These are phyloP conservation scores for Elachura formosa DNA, from an alignment of 2,113 vertebrate species.

Conservation along the genomic window DNA sequence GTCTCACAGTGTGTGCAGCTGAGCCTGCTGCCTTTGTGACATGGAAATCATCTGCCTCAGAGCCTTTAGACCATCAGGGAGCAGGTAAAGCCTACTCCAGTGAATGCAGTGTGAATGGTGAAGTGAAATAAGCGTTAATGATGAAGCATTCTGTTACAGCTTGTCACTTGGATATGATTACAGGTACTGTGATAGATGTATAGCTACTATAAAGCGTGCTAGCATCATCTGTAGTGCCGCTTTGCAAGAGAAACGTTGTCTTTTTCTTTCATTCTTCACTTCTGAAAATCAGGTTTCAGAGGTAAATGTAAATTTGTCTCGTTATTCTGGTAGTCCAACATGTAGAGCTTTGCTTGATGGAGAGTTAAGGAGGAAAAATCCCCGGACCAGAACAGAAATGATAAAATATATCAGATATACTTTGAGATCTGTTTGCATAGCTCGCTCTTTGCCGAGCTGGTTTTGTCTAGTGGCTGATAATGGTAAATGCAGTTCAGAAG, in stretches of 20 bases:
- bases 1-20: background rate
- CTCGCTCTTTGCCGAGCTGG: background rate
- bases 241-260: background rate
- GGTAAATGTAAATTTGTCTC: background rate
- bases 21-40: background rate
- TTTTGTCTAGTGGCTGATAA: conserved; percentile 4
- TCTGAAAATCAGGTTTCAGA: background rate
- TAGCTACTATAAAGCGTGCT: background rate
- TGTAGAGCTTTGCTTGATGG: background rate
- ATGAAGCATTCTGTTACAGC: conserved; percentile 1
- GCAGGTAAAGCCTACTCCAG: background rate
- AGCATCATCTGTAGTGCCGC: background rate
- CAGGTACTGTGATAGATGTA: background rate
- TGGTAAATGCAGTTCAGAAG: background rate
- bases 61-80: background rate
- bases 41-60: background rate
- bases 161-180: background rate
- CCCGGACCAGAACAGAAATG: background rate
- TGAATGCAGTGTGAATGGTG: background rate
- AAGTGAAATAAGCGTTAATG: background rate
- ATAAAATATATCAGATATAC: background rate
- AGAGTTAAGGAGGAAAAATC: background rate
- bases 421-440: background rate
- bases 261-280: background rate
- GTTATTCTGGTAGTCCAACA: background rate